Conservation (phyloP, 2,113 vertebrate genomes). For the Daboia siamensis region DNA sequence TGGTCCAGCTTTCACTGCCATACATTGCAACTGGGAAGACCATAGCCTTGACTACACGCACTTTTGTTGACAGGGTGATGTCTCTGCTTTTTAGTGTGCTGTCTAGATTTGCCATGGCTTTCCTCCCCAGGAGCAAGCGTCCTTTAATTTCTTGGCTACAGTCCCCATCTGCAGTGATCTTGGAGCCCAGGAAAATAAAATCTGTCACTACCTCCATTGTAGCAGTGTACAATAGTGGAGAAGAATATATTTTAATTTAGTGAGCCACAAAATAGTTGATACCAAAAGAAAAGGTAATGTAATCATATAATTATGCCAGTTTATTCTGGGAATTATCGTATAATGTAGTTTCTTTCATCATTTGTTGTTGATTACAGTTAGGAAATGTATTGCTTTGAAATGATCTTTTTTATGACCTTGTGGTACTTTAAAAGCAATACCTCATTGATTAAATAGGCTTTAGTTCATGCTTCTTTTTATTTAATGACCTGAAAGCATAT, state of each 20-base stretch:
- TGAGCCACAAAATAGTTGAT: background rate
- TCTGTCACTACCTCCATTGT: no score
- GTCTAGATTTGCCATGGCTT: no score
- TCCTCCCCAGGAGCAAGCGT: no score
- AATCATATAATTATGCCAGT: conserved; percentile 55
- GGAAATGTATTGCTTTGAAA: conserved; percentile 82
- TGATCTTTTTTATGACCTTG: conserved; percentile 87
- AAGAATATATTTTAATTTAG: background rate
- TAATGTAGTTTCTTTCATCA: conserved; percentile 60
- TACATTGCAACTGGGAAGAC: no score
- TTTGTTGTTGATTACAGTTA: conserved; percentile 90
- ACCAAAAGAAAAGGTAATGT: conserved; percentile 28
- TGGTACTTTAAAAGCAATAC: conserved; percentile 84
- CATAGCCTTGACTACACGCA: no score
- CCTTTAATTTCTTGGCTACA: no score
- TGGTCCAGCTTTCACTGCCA: no score
- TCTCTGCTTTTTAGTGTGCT: no score
- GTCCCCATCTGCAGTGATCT: no score
- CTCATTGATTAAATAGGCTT: conserved; percentile 89
- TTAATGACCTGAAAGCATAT: conserved; percentile 90
- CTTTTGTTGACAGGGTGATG: no score
- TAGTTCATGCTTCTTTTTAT: conserved; percentile 84
- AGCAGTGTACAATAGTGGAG: background rate
- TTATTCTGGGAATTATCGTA: conserved; percentile 62
- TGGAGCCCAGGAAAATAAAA: no score